phyloP scores from a whole-genome alignment of 2,888 invertebrate species.

The Mimachlamys varia region DNA sequence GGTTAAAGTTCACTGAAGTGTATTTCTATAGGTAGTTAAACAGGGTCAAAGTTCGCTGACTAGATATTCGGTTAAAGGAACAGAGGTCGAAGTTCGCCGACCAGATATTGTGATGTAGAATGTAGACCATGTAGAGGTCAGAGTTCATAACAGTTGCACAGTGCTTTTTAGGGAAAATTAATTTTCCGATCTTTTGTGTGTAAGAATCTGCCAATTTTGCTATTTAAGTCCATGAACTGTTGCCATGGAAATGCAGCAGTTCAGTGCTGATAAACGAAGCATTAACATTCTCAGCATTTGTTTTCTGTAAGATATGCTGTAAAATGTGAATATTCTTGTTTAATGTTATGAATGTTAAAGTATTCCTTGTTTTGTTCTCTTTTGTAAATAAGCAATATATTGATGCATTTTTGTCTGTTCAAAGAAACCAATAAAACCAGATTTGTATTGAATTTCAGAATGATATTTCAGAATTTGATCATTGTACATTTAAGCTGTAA shows the following conservation, averaged over 20 bases:
- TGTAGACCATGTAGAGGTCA: not conserved
- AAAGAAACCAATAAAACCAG: not conserved
- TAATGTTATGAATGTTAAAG: not conserved
- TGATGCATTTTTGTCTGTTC: not conserved
- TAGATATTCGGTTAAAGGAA: not conserved
- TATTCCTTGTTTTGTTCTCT: not conserved
- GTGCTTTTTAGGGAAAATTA: no score
- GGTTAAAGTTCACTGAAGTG: not conserved
- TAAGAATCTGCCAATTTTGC: no score
- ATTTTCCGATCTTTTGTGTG: no score
- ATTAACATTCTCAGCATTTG: not conserved
- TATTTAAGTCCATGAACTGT: not conserved
- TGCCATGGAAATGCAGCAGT: not conserved
- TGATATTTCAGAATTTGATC: not conserved
- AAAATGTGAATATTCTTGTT: not conserved
- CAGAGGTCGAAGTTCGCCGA: slow-evolving; percentile 10
- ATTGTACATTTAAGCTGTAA: not conserved
- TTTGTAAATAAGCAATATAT: not conserved
- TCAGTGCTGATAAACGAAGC: not conserved
- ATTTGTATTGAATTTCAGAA: not conserved
- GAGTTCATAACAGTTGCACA: no score
- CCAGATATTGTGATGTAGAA: not conserved
- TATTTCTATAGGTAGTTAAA: not conserved
- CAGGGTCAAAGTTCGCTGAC: not conserved
- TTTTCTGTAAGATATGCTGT: no score